phyloP scores from a whole-genome alignment of 2,888 invertebrate genomes.

The Aleiodes testaceus region DNA sequence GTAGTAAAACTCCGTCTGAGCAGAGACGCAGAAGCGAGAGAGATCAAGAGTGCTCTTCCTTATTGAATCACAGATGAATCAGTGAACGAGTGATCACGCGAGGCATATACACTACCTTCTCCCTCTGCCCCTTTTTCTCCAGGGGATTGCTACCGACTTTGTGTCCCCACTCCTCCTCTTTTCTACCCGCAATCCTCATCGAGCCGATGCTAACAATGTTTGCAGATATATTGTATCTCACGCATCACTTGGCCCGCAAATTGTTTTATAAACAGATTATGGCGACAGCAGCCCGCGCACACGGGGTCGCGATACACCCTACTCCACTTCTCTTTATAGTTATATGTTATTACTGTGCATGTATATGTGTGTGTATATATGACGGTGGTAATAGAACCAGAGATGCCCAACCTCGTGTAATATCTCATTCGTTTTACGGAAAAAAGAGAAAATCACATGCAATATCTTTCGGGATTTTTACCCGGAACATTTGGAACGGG shows the following conservation, averaged over 20 bases:
- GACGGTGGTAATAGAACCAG: constrained; percentile 46
- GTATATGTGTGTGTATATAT: constrained; percentile 45
- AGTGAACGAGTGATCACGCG: constrained; percentile 50
- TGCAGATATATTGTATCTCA: constrained; percentile 75
- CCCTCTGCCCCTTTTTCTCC: background rate
- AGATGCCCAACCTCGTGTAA: constrained; percentile 23
- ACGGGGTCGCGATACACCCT: constrained; percentile 70
- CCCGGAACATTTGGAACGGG: constrained; percentile 39
- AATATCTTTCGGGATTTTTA: constrained; percentile 44
- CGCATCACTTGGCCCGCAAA: constrained; percentile 84
- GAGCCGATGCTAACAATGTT: constrained; percentile 73
- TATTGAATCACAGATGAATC: constrained; percentile 53
- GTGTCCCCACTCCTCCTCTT: constrained; percentile 23
- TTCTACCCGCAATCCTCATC: constrained; percentile 68
- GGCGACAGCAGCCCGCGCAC: constrained; percentile 75
- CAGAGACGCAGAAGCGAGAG: too few species aligned
- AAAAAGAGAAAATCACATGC: constrained; percentile 50
- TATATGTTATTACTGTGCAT: constrained; percentile 29
- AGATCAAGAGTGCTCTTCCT: constrained; percentile 38
- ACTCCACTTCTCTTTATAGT: constrained; percentile 33
- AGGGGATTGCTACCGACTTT: constrained; percentile 43
- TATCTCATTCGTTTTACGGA: constrained; percentile 48
- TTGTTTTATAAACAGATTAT: constrained; percentile 88
- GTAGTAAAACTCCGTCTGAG: constrained; percentile 39
- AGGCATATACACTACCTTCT: constrained; percentile 31